These are phyloP conservation scores for Meda fulgida DNA, from an alignment of 2,797 vertebrate species.

Conservation along the genomic window DNA sequence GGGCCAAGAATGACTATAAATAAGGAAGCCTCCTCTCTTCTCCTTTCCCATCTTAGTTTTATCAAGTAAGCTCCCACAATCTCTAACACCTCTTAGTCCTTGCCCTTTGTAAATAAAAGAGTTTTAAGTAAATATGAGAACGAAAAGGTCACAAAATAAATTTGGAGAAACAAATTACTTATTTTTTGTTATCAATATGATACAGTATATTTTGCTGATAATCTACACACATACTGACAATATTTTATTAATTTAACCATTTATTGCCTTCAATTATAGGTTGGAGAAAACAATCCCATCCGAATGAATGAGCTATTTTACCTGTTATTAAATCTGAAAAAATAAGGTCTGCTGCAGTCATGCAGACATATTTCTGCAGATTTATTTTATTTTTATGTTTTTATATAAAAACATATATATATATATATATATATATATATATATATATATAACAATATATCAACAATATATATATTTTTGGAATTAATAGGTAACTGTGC, in stretches of 20 bases:
- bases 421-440: too few relatives aligned
- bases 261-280: background rate
- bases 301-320: background rate
- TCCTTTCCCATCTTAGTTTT: background rate
- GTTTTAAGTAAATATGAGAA: background rate
- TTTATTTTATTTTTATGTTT: background rate
- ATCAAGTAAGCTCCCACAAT: background rate
- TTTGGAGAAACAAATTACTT: background rate
- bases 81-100: background rate
- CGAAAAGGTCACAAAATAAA: background rate
- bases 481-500: background rate
- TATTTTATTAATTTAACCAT: background rate
- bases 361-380: background rate
- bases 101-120: background rate
- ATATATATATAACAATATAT: too few relatives aligned
- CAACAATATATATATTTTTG: too few relatives aligned
- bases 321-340: background rate
- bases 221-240: background rate
- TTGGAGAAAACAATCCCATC: background rate
- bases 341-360: background rate
- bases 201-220: background rate
- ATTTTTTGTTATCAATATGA: background rate
- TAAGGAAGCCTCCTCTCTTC: background rate
- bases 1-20: background rate
- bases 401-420: too few relatives aligned